These are phyloP conservation scores for Bombylius major DNA, from an alignment of 2,888 invertebrate species.

Conservation along the genomic window DNA sequence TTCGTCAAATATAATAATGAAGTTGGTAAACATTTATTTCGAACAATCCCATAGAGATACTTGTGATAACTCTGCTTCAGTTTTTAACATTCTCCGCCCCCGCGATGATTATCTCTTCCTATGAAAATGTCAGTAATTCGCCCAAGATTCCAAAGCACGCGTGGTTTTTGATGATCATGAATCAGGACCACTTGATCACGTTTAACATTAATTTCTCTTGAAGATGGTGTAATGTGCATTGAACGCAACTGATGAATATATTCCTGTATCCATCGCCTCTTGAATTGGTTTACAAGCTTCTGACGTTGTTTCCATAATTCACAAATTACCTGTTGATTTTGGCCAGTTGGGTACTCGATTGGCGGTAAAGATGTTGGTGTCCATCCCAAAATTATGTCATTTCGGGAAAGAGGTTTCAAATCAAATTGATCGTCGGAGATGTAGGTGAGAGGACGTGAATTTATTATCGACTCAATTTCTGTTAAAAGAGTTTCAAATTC, in stretches of 20 bases:
- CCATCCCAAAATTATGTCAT: not conserved
- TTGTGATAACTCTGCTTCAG: no score
- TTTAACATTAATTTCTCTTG: not conserved
- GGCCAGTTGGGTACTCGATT: no score
- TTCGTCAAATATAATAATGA: no score
- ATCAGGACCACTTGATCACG: not conserved
- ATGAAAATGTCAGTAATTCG: not conserved
- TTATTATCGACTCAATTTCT: conserved; percentile 1
- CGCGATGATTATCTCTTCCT: not conserved
- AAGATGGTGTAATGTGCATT: not conserved
- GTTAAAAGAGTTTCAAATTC: conserved; percentile 4
- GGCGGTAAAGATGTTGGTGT: no score
- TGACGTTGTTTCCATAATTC: not conserved
- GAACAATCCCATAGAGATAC: not conserved
- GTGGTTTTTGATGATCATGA: not conserved
- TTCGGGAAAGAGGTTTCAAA: not conserved
- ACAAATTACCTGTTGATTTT: no score
- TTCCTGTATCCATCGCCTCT: not conserved
- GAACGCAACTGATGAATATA: not conserved
- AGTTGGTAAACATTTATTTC: not conserved
- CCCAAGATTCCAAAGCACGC: not conserved
- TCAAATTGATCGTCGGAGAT: conserved; percentile 5
- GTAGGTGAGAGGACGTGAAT: conserved; percentile 3
- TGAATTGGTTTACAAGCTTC: not conserved
- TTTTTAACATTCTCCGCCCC: not conserved